A percentile compares a stretch with the other conserved stretches of the same genome.
These are phyloP conservation scores for Muntiacus muntjak DNA, from an alignment of 2,113 vertebrate genomes.

Conservation along the genomic window DNA sequence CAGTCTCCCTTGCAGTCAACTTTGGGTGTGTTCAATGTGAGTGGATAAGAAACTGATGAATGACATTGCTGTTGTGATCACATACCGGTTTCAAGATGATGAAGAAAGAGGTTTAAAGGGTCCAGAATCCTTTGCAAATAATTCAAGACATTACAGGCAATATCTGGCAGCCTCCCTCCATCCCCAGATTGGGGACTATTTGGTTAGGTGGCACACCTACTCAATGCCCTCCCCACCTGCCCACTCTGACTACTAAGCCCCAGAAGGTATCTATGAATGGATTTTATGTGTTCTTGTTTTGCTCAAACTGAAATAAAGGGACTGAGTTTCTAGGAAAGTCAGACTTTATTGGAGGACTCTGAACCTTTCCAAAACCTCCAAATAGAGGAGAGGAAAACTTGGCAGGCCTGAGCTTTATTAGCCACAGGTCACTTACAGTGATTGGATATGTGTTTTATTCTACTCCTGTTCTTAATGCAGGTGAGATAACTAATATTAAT, in stretches of 20 bases:
- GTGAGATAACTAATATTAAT: background rate
- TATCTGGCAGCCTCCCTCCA: background rate
- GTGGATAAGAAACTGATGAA: constrained; percentile 43
- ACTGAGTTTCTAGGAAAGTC: constrained; percentile 37
- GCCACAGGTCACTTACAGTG: background rate
- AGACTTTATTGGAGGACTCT: background rate
- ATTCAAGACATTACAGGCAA: background rate
- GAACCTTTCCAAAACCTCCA: background rate
- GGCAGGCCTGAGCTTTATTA: background rate
- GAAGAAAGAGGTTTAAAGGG: constrained; percentile 25
- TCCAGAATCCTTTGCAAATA: constrained; percentile 39
- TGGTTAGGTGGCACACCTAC: background rate
- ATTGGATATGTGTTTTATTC: background rate
- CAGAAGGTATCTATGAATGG: background rate
- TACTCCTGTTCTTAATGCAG: background rate
- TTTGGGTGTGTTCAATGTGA: constrained; percentile 19
- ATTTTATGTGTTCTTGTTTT: constrained; percentile 13
- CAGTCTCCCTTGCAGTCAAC: background rate
- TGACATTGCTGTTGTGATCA: constrained; percentile 38
- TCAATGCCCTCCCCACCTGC: background rate
- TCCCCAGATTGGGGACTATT: background rate
- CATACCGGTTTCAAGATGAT: constrained; percentile 29
- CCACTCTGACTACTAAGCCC: background rate
- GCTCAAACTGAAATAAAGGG: constrained; percentile 7
- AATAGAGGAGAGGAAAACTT: background rate